Evolutionary conservation across 2,797 vertebrate species (phyloP).

Genomic region (Macroramphosus scolopax): DNA sequence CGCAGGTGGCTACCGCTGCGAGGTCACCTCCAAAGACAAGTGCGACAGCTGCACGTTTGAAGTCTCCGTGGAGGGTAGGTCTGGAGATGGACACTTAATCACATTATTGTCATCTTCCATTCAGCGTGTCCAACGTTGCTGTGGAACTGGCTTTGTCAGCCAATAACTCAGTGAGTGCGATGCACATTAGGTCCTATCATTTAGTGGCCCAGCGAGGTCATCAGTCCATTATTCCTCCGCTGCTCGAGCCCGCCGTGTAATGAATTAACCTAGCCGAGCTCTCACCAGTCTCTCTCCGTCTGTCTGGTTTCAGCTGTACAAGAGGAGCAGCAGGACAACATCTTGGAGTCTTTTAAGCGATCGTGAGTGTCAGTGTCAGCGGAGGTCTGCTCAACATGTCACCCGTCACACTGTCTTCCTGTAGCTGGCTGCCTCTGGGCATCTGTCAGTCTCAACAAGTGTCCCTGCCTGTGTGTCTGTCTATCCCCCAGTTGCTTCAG

Average conservation of each 20-base stretch:
- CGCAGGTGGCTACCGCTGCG: conserved; percentile 87
- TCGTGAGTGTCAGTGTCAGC: conserved; percentile 75
- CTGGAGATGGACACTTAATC: conserved; percentile 48
- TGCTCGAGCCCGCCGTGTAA: conserved; percentile 32
- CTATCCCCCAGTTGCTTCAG: conserved; percentile 27
- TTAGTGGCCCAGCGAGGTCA: conserved; percentile 56
- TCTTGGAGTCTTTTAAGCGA: conserved; percentile 82
- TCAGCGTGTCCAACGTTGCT: conserved; percentile 26
- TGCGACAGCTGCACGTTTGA: conserved; percentile 86
- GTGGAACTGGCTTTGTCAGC: conserved; percentile 66
- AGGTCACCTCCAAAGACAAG: conserved; percentile 88
- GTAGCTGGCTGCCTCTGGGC: conserved; percentile 55
- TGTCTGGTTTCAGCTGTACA: conserved; percentile 71
- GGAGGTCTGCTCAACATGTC: conserved; percentile 51
- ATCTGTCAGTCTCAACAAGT: conserved; percentile 53
- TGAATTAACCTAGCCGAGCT: conserved; percentile 48
- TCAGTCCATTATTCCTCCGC: conserved; percentile 54
- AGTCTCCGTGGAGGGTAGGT: conserved; percentile 84
- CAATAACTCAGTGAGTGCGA: conserved; percentile 60
- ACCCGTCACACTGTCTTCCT: conserved; percentile 50
- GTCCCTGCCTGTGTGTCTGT: conserved; percentile 44
- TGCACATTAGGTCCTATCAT: conserved; percentile 62
- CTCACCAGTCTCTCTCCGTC: conserved; percentile 48
- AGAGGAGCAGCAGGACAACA: conserved; percentile 76
- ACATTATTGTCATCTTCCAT: conserved; percentile 69